Percentiles rank a stretch among this genome's conserved stretches.
Evolutionary conservation across 1,140 invertebrate species (phyloP).

Genomic region (Metaphire vulgaris): DNA sequence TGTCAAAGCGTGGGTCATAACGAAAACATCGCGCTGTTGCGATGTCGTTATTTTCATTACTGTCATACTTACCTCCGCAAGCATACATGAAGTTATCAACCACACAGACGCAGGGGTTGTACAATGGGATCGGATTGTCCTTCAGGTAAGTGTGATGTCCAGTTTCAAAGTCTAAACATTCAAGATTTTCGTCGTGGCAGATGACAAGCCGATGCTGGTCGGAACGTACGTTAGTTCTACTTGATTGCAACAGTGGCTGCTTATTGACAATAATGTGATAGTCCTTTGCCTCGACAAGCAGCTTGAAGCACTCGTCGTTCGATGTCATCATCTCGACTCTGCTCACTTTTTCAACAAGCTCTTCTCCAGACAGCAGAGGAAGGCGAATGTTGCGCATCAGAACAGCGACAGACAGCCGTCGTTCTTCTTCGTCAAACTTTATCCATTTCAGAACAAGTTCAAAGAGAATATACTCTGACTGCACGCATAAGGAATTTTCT

Average conservation of each 20-base stretch:
- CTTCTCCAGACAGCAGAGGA: conserved; percentile 46
- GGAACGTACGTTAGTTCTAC: conserved; percentile 44
- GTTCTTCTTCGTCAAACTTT: conserved; percentile 32
- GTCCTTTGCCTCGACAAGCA: conserved; percentile 49
- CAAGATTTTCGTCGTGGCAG: conserved; percentile 45
- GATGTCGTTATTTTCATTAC: conserved; percentile 48
- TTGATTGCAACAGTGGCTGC: conserved; percentile 43
- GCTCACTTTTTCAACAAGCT: conserved; percentile 48
- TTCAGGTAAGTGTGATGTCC: conserved; percentile 40
- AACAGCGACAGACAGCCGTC: conserved; percentile 37
- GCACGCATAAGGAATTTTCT: conserved; percentile 34
- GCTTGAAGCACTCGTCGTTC: conserved; percentile 40
- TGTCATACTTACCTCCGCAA: conserved; percentile 51
- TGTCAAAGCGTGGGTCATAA: conserved; percentile 50
- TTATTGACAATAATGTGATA: conserved; percentile 50
- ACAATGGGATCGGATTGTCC: conserved; percentile 45
- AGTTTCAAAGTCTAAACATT: conserved; percentile 42
- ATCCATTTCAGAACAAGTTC: conserved; percentile 45
- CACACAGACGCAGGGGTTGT: conserved; percentile 48
- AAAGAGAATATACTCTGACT: conserved; percentile 46
- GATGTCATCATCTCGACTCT: conserved; percentile 41
- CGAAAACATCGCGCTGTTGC: conserved; percentile 49
- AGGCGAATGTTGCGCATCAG: conserved; percentile 46
- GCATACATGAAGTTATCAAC: conserved; percentile 52
- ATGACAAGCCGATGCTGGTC: conserved; percentile 43